phyloP scores from a whole-genome alignment of 2,797 vertebrate genomes.

The Apogon talboti region DNA sequence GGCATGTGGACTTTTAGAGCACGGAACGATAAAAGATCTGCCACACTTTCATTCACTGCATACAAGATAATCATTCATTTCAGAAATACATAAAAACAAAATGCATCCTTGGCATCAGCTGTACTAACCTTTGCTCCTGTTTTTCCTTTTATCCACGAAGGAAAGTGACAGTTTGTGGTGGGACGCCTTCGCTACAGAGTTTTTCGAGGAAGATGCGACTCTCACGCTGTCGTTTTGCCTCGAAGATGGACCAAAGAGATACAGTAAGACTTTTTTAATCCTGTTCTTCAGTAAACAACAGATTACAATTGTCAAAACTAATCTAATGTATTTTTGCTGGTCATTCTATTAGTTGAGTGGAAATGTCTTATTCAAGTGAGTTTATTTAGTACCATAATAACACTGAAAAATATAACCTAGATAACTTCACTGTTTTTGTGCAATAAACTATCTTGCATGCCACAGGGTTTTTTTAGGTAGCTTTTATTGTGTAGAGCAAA shows the following conservation, averaged over 20 bases:
- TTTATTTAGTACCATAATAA: too few species aligned
- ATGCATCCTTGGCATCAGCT: too few species aligned
- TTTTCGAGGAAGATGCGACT: slow-evolving; percentile 98
- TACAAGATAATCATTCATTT: not conserved
- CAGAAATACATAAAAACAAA: not conserved
- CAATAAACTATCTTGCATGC: not conserved
- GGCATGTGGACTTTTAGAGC: not conserved
- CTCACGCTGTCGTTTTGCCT: slow-evolving; percentile 99
- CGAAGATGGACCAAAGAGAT: slow-evolving; percentile 99
- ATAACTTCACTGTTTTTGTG: not conserved
- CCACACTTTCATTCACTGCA: not conserved
- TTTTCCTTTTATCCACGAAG: slow-evolving; percentile 78
- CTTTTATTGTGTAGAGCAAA: too few species aligned
- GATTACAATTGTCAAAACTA: not conserved
- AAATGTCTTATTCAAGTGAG: too few species aligned
- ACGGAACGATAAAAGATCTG: not conserved
- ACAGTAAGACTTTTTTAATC: slow-evolving; percentile 89
- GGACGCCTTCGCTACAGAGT: slow-evolving; percentile 98
- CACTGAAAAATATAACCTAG: too few species aligned
- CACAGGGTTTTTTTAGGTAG: too few species aligned
- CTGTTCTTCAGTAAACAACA: not conserved
- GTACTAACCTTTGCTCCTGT: slow-evolving; percentile 11
- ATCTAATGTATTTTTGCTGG: not conserved
- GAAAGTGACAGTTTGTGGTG: slow-evolving; percentile 99
- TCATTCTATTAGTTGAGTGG: not conserved